Evolutionary conservation across 92 coral and sea anemone genomes (phyloP).

Genomic region (Umimayanthus kanabou): DNA sequence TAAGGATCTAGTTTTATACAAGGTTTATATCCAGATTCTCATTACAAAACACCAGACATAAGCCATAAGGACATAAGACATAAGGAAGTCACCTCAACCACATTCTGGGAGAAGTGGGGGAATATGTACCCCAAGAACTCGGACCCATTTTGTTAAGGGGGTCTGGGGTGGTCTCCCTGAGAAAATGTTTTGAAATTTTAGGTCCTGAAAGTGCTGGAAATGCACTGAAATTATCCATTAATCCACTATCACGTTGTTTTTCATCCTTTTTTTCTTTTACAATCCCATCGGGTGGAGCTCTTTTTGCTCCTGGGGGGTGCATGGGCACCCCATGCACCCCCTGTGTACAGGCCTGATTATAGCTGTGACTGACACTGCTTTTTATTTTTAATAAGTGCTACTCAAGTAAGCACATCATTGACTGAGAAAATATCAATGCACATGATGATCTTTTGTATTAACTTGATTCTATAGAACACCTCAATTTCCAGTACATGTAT

Average conservation of each 20-base stretch:
- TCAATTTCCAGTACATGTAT: conserved; percentile 6
- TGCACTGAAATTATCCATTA: too few relatives aligned
- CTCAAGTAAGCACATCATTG: conserved; percentile 3
- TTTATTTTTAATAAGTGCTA: neutral
- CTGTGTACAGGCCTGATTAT: conserved; percentile 4
- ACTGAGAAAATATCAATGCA: neutral
- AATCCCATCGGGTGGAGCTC: conserved; percentile 8
- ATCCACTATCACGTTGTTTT: neutral
- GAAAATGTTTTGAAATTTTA: too few relatives aligned
- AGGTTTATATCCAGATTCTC: too few relatives aligned
- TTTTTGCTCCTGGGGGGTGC: too few relatives aligned
- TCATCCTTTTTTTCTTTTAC: conserved; percentile 1
- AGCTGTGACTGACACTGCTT: conserved; percentile 9
- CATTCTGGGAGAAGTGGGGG: neutral
- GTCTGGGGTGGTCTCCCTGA: conserved; percentile 4
- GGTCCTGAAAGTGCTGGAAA: too few relatives aligned
- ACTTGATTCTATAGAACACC: neutral
- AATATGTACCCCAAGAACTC: too few relatives aligned
- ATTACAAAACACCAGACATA: too few relatives aligned
- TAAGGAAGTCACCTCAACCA: too few relatives aligned
- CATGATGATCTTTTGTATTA: conserved; percentile 1
- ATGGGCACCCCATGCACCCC: too few relatives aligned
- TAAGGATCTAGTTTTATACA: too few relatives aligned
- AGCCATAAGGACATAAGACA: too few relatives aligned
- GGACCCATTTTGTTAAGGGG: neutral